Evolutionary conservation across 2,888 invertebrate species (phyloP), one percentile per base, ranked within the genome.

Genomic region (Belgica antarctica): DNA sequence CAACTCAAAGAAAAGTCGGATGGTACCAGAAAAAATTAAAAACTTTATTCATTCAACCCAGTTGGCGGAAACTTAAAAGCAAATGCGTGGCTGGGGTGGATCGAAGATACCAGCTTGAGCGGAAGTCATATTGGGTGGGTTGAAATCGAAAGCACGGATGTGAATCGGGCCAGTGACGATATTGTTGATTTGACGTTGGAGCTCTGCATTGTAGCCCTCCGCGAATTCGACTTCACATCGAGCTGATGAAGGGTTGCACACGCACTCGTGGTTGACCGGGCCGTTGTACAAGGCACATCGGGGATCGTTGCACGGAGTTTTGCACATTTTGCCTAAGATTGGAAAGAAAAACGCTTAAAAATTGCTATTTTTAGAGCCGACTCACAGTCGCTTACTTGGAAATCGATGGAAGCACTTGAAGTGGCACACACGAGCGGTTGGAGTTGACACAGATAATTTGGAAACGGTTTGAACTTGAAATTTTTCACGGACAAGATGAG

Each of bases 231-330:
- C 68, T 27, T 47, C 47, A 8, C 24, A 8, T 4, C 5, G 15
- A 15, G 31, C 12, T 5, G 19, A 22, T 1, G 68, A 31, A 5
- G 68, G 68, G 34, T 68, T 68, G 31, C 52, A 68, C 22, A 68
- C 34, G 31, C 57, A 22, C 34, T 68, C 68, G 12, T 68, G 68
- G 7, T 34, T 31, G 4, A 68, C 57, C 12, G 68, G 57, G 10
- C 68, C 68, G 1, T 17, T 27, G 31, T 57, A 68, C 5, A 68
- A 25, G n/a, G 52, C 68, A 68, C 68, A 68, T 4, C 68, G 52
- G 12, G 47, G 57, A 19, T 68, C 68, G 10, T 57, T 27, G 31
- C 68, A 68, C 12, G 68, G 47, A 47, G 47, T 66, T 25, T 66
- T 66, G 65, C 65, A 66, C 65, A 66, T 66, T 24, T 15, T 19